phyloP scores from a whole-genome alignment of 2,113 vertebrate species.

The Tiliqua scincoides region DNA sequence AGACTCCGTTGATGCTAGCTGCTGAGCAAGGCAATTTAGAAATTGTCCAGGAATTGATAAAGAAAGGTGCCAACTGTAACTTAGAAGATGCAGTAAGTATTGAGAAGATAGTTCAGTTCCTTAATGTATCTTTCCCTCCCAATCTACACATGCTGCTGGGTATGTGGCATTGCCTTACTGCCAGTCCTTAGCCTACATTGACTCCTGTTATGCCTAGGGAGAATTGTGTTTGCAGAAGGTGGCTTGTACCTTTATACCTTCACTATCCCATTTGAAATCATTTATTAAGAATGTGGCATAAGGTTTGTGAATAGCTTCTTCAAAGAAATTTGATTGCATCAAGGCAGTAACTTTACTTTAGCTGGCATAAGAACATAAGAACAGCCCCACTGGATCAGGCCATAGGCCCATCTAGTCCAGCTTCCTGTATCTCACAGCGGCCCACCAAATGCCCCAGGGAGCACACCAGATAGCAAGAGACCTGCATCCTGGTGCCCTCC shows the following conservation, averaged over 20 bases:
- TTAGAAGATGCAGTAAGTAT: slow-evolving; percentile 90
- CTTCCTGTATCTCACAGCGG: no score
- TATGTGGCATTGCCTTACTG: not conserved
- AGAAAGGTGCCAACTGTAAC: slow-evolving; percentile 92
- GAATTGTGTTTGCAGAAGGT: no score
- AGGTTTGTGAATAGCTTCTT: not conserved
- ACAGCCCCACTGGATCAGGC: no score
- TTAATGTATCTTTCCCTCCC: not conserved
- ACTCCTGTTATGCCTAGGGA: no score
- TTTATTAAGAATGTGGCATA: not conserved
- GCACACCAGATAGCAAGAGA: no score
- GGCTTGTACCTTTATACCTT: no score
- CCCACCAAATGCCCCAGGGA: no score
- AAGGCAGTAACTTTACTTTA: slow-evolving; percentile 25
- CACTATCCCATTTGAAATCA: no score
- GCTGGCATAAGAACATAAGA: slow-evolving; percentile 77
- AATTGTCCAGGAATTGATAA: slow-evolving; percentile 93
- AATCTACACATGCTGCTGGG: not conserved
- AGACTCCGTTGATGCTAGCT: slow-evolving; percentile 95
- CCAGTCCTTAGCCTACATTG: no score
- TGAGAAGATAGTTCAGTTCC: not conserved
- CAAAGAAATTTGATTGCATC: not conserved
- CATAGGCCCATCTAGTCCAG: no score
- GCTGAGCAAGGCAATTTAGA: slow-evolving; percentile 95
- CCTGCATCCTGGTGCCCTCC: no score